Base-by-base conservation (phyloP, 2,113 vertebrate genomes). In the Myotis yumanensis region DNA sequence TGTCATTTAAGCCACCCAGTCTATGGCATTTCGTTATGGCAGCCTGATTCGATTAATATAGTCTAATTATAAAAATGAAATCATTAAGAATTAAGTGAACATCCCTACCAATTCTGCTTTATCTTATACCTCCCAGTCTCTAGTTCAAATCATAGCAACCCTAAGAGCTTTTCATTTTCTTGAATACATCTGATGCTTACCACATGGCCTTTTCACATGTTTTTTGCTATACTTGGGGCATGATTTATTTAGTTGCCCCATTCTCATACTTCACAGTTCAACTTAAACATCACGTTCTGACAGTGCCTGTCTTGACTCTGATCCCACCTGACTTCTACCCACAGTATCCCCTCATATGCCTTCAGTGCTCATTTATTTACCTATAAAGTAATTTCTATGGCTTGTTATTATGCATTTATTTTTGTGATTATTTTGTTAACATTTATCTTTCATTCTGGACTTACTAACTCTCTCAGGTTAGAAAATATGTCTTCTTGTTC, bases 391-490 rank as follows among this genome's bases (percentile, higher is more conserved):
- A 20, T 84, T 84, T 92, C 89, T 37, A 89, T 2, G 43, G 10
- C 35, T 93, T 77, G 30, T 59, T 68, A 35, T 57, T 66, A 62
- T 84, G 32, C 37, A 72, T 62, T 69, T 76, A 43, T 64, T 87
- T 88, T 71, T 79, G 6, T 76, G 51, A 51, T 66, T 66, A 72
- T 89, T 89, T 83, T 46, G 46, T 87, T 86, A 96, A 81, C 64
- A 76, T 72, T n/a, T 64, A n/a, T 62, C 52, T 90, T 93, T 93
- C 16, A 62, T 8, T 82, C 11, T 90, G 43, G 25, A 64, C 16
- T 82, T 82, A 71, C 3, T 86, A 64, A 62, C 37, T 64, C 62
- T 32, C 25, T 48, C 12, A 86, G 10, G 46, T 90, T 22, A 86
- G 57, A 28, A 92, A 69, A 76, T 80, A 59, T 51, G 48, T 57